Conservation (phyloP, 2,888 invertebrate genomes). For the Diloba caeruleocephala region DNA sequence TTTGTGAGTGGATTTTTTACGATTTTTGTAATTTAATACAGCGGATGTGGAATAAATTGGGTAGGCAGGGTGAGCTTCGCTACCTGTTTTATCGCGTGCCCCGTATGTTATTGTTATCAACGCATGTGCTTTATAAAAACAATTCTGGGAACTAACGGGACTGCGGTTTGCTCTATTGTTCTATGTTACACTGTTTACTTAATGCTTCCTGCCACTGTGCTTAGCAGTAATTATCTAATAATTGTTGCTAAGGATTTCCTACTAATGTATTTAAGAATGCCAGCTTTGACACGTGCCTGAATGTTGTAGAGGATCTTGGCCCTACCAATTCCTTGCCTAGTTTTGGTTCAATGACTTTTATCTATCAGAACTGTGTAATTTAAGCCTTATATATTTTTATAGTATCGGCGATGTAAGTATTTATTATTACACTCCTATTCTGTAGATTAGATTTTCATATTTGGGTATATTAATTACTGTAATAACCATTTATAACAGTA, state of each 20-base stretch:
- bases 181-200: constrained; percentile 73
- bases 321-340: constrained; percentile 1
- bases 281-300: constrained; percentile 16
- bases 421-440: constrained; percentile 14
- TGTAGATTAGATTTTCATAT: not conserved
- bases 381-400: not conserved
- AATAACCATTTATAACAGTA: not conserved
- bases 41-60: constrained; percentile 88
- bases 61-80: constrained; percentile 86
- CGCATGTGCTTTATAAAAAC: constrained; percentile 70
- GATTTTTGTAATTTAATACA: constrained; percentile 84
- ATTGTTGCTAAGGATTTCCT: constrained; percentile 64
- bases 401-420: constrained; percentile 13
- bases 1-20: constrained; percentile 83
- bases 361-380: not conserved
- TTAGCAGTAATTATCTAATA: constrained; percentile 74
- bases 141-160: constrained; percentile 80
- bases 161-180: constrained; percentile 79
- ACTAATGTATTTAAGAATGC: constrained; percentile 13
- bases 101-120: constrained; percentile 75
- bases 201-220: constrained; percentile 81
- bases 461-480: not conserved
- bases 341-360: constrained; percentile 16
- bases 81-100: constrained; percentile 84
- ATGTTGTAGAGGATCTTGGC: not conserved